Percentiles rank a stretch among this genome's conserved stretches.
These are phyloP conservation scores for Sphyrna mokarran DNA, from an alignment of 2,113 vertebrate genomes.

Conservation along the genomic window DNA sequence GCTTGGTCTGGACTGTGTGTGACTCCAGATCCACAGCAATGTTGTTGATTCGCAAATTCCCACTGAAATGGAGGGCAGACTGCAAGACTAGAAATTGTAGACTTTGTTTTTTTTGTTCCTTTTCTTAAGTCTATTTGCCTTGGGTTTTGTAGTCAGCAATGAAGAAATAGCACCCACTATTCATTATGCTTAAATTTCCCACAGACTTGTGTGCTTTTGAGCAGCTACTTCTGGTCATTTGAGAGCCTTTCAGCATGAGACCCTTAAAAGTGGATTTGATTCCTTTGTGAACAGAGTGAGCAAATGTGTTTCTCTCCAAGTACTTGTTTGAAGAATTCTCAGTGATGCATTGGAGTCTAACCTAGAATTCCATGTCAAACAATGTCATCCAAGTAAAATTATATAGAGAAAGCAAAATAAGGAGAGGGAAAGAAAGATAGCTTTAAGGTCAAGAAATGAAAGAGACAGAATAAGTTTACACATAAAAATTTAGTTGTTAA, in stretches of 20 bases:
- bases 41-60: too few species aligned
- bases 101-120: neutral
- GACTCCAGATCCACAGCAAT: too few species aligned
- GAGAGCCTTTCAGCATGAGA: neutral
- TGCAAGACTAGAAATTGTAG: neutral
- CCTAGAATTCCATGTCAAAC: neutral
- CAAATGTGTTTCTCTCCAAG: neutral
- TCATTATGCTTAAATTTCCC: neutral
- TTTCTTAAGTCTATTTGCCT: neutral
- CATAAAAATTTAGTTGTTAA: neutral
- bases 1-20: too few species aligned
- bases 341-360: neutral
- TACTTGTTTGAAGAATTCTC: neutral
- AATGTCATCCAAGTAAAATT: neutral
- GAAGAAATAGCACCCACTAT: neutral
- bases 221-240: neutral
- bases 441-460: neutral
- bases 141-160: neutral
- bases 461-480: neutral
- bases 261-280: neutral
- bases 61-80: neutral
- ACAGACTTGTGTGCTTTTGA: neutral
- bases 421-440: neutral
- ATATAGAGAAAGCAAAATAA: neutral
- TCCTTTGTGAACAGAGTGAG: neutral